Evolutionary conservation across 2,113 vertebrate species (phyloP), one percentile per base, ranked within the genome.

Genomic region (Datnioides undecimradiatus): DNA sequence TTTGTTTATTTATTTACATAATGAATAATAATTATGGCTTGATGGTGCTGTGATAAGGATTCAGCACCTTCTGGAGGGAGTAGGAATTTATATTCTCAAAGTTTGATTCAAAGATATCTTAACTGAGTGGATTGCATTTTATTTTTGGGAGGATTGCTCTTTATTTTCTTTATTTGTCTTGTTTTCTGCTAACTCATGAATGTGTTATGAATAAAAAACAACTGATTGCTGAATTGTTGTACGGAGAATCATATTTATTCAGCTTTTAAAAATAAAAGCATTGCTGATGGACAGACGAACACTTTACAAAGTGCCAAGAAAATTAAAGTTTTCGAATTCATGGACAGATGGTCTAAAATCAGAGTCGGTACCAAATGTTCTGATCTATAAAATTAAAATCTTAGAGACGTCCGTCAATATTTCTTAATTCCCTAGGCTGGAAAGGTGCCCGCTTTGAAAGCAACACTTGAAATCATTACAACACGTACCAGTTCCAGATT

Each of bases 141-240:
- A 68, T 38, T 73, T 72, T 63, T 62, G 46, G 38, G 54, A 62
- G 38, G 1, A 52, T 65, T 23, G 6, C 55, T 31, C n/a, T n/a
- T n/a, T 27, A n/a, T 41, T 34, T 17, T 31, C 40, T 48, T 6
- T 43, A 38, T n/a, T 45, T 65, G 23, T 23, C 3, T 2, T 60
- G n/a, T 64, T 25, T 68, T 49, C 63, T 75, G 36, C 29, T 0
- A 63, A 49, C 43, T 49, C n/a, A 75, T 55, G 57, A 71, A 79
- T 76, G 64, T 74, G 38, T 65, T 33, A 14, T 48, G 7, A 87
- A 87, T 63, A 73, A 84, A 80, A 31, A 52, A 6, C 9, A 6
- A 51, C 48, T 10, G 14, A 52, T 59, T 59, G 58, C 31, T 31
- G 12, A 66, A 58, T 74, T 41, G 16, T 43, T 68, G 43, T 43